Percentiles rank a stretch among this genome's conserved stretches.
These are phyloP conservation scores for Cromileptes altivelis DNA, from an alignment of 2,113 vertebrate species.

Conservation along the genomic window DNA sequence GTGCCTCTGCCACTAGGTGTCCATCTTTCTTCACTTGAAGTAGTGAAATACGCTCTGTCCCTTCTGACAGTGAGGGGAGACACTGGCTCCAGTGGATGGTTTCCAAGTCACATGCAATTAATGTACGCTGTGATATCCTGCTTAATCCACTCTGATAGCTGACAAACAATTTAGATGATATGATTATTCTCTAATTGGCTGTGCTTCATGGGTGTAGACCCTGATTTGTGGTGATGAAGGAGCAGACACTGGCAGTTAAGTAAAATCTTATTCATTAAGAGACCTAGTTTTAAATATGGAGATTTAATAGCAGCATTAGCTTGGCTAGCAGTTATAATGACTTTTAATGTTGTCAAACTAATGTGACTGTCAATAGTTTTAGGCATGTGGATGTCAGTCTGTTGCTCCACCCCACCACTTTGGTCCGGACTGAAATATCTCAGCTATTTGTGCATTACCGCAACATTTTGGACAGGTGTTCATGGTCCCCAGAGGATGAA, in stretches of 20 bases:
- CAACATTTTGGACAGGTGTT: background rate
- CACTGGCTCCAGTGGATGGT: conserved; percentile 16
- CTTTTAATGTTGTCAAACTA: background rate
- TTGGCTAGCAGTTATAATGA: background rate
- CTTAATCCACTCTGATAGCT: conserved; percentile 61
- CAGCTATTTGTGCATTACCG: background rate
- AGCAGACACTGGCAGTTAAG: background rate
- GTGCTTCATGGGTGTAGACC: conserved; percentile 39
- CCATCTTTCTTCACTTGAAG: conserved; percentile 35
- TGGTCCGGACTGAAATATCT: background rate
- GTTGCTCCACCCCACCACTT: background rate
- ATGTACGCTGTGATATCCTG: conserved; percentile 18
- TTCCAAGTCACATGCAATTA: conserved; percentile 59
- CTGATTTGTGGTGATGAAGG: conserved; percentile 39
- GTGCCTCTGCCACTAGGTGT: conserved; percentile 65
- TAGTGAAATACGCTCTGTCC: background rate
- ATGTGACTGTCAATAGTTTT: background rate
- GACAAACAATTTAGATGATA: conserved; percentile 58
- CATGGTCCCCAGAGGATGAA: background rate
- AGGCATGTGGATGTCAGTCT: background rate
- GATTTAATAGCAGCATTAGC: background rate
- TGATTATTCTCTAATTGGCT: conserved; percentile 61
- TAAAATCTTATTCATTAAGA: conserved; percentile 4
- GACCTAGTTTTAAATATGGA: background rate
- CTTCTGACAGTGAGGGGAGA: background rate